Conservation (phyloP, 2,113 vertebrate genomes). For the Pygoscelis adeliae region DNA sequence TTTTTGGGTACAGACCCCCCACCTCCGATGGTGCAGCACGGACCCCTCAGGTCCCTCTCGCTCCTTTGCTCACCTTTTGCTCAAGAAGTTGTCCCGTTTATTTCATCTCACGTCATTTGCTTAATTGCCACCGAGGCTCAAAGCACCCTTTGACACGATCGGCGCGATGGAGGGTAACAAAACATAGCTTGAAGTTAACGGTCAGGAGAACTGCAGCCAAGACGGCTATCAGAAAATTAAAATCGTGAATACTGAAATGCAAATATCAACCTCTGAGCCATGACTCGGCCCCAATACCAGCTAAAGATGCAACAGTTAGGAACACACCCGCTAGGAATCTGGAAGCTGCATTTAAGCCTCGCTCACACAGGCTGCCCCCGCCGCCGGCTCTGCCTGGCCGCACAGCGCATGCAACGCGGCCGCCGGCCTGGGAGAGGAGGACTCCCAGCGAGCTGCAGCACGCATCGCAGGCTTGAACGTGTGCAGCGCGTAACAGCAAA, state of each 20-base stretch:
- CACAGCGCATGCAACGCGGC: neutral
- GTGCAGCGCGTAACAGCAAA: neutral
- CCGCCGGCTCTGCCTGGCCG: rapidly evolving
- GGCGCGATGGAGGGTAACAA: neutral
- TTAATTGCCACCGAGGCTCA: neutral
- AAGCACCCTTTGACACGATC: neutral
- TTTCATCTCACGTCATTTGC: neutral
- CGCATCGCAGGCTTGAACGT: rapidly evolving
- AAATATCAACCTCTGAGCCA: neutral
- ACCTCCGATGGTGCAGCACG: rapidly evolving
- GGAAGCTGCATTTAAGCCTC: neutral
- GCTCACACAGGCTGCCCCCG: neutral
- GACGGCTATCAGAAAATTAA: neutral
- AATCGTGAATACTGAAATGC: rapidly evolving
- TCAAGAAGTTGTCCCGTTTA: neutral
- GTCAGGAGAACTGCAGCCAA: neutral
- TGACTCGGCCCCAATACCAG: neutral
- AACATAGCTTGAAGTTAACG: neutral
- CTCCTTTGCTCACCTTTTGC: neutral
- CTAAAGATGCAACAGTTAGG: neutral
- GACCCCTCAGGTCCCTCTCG: neutral
- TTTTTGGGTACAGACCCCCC: neutral
- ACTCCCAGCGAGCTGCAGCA: neutral
- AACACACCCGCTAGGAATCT: neutral
- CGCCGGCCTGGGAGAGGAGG: rapidly evolving